Evolutionary conservation across 2,888 invertebrate genomes (phyloP).

Genomic region (Drosophila tanythrix): DNA sequence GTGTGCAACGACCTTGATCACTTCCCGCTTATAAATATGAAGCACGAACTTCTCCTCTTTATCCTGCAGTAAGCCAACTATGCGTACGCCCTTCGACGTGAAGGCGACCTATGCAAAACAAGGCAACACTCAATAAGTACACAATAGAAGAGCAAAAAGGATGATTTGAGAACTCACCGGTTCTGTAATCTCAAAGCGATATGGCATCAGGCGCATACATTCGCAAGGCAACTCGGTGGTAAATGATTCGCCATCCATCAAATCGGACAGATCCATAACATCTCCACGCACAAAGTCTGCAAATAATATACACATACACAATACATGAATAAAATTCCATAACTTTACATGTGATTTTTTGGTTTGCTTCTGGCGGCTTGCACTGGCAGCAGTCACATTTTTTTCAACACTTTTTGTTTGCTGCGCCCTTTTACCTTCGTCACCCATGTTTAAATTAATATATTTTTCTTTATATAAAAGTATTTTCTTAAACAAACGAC

Average conservation of each 20-base stretch:
- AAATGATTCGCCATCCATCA: slow-evolving; percentile 85
- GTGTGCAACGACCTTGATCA: slow-evolving; percentile 91
- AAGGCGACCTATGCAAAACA: slow-evolving; percentile 86
- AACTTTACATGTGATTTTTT: slow-evolving; percentile 25
- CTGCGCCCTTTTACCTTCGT: slow-evolving; percentile 16
- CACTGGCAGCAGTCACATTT: slow-evolving; percentile 27
- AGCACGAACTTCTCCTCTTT: slow-evolving; percentile 85
- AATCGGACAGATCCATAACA: slow-evolving; percentile 85
- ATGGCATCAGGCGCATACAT: slow-evolving; percentile 93
- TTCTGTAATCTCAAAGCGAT: slow-evolving; percentile 91
- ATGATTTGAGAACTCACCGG: slow-evolving; percentile 86
- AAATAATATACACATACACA: slow-evolving; percentile 39
- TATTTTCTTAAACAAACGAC: neutral
- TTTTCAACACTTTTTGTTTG: slow-evolving; percentile 2
- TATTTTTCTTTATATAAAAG: neutral
- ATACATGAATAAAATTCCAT: slow-evolving; percentile 18
- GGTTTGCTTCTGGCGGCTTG: slow-evolving; percentile 1
- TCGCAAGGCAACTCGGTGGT: slow-evolving; percentile 89
- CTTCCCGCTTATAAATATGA: slow-evolving; percentile 89
- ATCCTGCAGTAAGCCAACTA: slow-evolving; percentile 87
- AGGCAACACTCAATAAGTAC: neutral
- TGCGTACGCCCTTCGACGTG: slow-evolving; percentile 87
- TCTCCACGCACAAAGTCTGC: slow-evolving; percentile 87
- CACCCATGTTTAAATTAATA: slow-evolving; percentile 13
- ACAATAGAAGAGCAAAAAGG: neutral